phyloP scores from a whole-genome alignment of 2,797 vertebrate genomes.

The Cyprinella venusta region DNA sequence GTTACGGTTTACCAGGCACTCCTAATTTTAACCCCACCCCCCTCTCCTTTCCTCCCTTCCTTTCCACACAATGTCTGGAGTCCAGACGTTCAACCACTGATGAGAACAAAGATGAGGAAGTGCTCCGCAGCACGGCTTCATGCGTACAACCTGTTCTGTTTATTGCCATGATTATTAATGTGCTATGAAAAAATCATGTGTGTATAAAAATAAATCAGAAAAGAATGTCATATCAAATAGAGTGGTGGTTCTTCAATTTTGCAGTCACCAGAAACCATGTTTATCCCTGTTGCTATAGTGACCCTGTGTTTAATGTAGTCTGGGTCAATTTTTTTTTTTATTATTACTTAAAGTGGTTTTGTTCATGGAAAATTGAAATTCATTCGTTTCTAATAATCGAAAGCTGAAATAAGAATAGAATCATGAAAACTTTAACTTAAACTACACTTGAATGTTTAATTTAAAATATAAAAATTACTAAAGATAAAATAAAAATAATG shows the following conservation, averaged over 20 bases:
- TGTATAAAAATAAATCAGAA: conserved; percentile 19
- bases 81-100: neutral
- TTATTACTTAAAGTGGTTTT: neutral
- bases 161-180: conserved; percentile 17
- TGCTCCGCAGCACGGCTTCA: neutral
- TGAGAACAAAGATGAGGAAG: neutral
- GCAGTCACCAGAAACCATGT: conserved; percentile 7
- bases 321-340: neutral
- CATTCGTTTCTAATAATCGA: neutral
- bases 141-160: neutral
- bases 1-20: neutral
- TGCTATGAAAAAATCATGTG: conserved; percentile 20
- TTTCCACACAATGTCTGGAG: conserved; percentile 21
- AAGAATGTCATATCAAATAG: neutral
- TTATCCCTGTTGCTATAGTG: conserved; percentile 14
- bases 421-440: neutral
- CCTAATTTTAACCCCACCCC: neutral
- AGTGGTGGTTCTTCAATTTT: neutral
- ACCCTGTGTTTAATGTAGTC: neutral
- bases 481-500: neutral
- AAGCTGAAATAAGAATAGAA: neutral
- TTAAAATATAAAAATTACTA: neutral
- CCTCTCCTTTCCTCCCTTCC: neutral
- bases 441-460: neutral
- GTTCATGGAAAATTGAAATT: neutral